These are phyloP conservation scores for Scelioninae gen. 1 DNA, from an alignment of 2,888 invertebrate species.

Conservation along the genomic window DNA sequence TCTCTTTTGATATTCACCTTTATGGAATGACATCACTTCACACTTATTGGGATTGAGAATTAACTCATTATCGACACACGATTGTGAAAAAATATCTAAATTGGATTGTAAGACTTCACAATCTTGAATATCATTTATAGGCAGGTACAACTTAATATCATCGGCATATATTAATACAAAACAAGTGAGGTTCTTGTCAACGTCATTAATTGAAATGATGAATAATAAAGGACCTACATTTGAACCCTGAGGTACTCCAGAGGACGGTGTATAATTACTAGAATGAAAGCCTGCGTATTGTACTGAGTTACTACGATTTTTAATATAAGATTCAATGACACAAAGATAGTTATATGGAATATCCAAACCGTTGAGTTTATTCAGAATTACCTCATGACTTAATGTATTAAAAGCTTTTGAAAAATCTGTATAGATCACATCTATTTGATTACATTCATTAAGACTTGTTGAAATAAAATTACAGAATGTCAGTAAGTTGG, in stretches of 20 bases:
- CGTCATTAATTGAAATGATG: neutral
- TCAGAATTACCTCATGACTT: neutral
- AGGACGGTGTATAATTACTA: neutral
- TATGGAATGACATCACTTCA: neutral
- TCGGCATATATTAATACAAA: neutral
- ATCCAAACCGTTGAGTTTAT: neutral
- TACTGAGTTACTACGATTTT: neutral
- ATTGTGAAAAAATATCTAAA: neutral
- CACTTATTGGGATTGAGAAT: neutral
- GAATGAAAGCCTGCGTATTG: neutral
- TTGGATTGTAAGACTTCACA: neutral
- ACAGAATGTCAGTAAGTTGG: neutral
- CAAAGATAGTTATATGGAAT: neutral
- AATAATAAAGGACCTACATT: neutral
- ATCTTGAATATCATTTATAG: neutral
- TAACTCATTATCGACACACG: neutral
- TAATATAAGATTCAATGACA: neutral
- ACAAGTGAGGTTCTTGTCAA: neutral
- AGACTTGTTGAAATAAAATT: neutral
- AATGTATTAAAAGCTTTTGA: constrained; percentile 2
- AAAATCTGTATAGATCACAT: constrained; percentile 4
- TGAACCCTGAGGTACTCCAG: neutral
- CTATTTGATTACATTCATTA: constrained; percentile 2
- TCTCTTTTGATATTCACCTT: neutral
- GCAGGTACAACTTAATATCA: neutral